Evolutionary conservation across 2,797 vertebrate genomes (phyloP), one percentile per base, ranked within the genome.

Genomic region (Discoglossus pictus): DNA sequence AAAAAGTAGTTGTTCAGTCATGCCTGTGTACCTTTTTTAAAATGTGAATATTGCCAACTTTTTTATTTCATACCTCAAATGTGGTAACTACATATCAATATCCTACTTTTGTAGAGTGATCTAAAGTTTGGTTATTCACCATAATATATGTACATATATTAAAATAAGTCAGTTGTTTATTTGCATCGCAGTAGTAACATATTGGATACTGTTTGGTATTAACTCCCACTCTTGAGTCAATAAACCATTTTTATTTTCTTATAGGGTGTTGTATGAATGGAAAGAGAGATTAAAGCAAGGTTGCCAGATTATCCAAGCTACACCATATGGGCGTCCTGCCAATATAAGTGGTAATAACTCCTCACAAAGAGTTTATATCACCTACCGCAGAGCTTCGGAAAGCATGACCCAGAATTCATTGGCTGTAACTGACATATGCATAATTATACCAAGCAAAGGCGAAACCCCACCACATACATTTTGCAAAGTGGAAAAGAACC

Each of bases 401-500:
- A 94, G 83, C 78, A 93, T 93, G 85, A 91, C 92, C 2, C 94
- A 97, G 73, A 93, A 98, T 21, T 91, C 91, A 0, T 72, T 99
- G 85, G 96, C 97, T 40, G 96, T 99, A 75, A 99, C 96, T 0
- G 95, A 99, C 79, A 92, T 99, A 66, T 99, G 97, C 82, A 89
- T 99, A 75, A 96, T 99, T 76, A 80, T 99, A 59, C 96, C 97
- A 0, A 95, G 92, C 67, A 99, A 99, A 74, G 97, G 97, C 75
- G 97, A 99, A 80, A 90, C 82, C 1, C 93, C 97, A 11, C 97
- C 97, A 11, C 96, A 98, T 68, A 97, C 97, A 1, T 99, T 97
- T 89, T 98, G 96, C 89, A 98, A 93, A 79, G 94, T 99, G 65
- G 95, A 99, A 86, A 98, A 93, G 88, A 99, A 97, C 78, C 93